Base-by-base conservation (phyloP, 2,888 invertebrate species). In the Troides helena region DNA sequence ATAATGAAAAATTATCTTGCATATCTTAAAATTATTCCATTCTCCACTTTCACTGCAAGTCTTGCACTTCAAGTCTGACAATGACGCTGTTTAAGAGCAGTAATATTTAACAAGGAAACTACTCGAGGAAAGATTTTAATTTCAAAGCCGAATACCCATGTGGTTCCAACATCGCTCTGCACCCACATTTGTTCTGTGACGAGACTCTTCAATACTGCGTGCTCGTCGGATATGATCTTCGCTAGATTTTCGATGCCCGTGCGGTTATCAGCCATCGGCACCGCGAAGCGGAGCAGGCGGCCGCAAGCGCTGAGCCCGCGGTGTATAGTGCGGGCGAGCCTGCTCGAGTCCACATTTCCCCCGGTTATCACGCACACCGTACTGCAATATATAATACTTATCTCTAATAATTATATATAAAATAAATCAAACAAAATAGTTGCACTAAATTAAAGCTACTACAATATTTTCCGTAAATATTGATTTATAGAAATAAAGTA, bases 311-410 rank as follows among this genome's bases (percentile, higher is more conserved):
- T 96, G 65, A 97, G 86, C 1, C 97, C 97, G 71, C 97, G 92
- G 79, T 97, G 97, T 74, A 97, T 93, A 71, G 95, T 95, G 62
- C 96, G 93, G 0, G 96, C 95, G 65, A 97, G 87, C 0, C 96
- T 95, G 0, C 96, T 96, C 0, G 95, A 95, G 81, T 97, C 97
- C 59, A 97, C 96, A 87, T 97, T 97, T 62, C 97, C 97, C 10
- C 96, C 95, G 83, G 95, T 96, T 64, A 97, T 85, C n/a, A 95
- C 93, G 74, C 96, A 93, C 12, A 96, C 96, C 43, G 96, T 95
- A 72, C 96, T 96, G 75, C 58, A 87, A 81, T 56, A 30, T 72
- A 43, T 7, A 39, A 39, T 39, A 39, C 39, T 39, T 10, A 39
- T 10, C 1, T 39, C 39, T 39, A 57, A 21, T 57, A 57, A 57